Conservation (phyloP, 2,888 invertebrate species). For the Parochlus steinenii region DNA sequence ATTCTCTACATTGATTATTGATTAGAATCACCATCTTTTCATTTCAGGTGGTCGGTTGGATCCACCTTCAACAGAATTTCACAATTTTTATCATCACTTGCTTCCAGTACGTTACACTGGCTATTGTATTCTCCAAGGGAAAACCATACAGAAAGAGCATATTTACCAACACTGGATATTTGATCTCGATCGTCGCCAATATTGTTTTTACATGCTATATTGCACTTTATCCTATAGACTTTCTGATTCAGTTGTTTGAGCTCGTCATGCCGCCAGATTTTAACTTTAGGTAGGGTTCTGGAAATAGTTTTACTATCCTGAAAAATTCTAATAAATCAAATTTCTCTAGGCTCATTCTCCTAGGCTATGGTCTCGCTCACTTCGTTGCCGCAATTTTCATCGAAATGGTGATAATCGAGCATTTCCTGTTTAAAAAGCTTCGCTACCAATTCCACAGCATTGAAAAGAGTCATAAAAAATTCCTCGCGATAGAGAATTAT, state of each 20-base stretch:
- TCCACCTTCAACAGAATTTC: conserved; percentile 52
- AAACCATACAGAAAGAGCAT: conserved; percentile 75
- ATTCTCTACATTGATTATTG: too few species aligned
- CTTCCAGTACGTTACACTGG: conserved; percentile 81
- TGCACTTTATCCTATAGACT: conserved; percentile 44
- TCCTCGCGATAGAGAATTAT: conserved; percentile 43
- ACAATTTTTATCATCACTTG: conserved; percentile 70
- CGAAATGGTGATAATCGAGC: conserved; percentile 40
- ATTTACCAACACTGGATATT: conserved; percentile 61
- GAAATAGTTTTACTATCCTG: too few species aligned
- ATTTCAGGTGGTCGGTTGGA: conserved; percentile 37
- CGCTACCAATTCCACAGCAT: conserved; percentile 37
- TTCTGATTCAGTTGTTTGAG: conserved; percentile 44
- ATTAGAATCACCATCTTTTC: too few species aligned
- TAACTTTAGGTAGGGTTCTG: too few species aligned
- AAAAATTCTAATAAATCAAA: too few species aligned
- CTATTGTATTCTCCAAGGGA: conserved; percentile 79
- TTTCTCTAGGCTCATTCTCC: too few species aligned
- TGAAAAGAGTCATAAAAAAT: conserved; percentile 42
- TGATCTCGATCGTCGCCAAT: conserved; percentile 49
- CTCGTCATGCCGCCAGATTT: conserved; percentile 48
- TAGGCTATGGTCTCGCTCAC: conserved; percentile 35
- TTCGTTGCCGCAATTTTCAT: conserved; percentile 40
- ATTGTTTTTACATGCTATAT: conserved; percentile 50
- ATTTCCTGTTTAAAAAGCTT: conserved; percentile 38